Evolutionary conservation across 2,888 invertebrate genomes (phyloP).

Genomic region (Ornithoptera priamus): DNA sequence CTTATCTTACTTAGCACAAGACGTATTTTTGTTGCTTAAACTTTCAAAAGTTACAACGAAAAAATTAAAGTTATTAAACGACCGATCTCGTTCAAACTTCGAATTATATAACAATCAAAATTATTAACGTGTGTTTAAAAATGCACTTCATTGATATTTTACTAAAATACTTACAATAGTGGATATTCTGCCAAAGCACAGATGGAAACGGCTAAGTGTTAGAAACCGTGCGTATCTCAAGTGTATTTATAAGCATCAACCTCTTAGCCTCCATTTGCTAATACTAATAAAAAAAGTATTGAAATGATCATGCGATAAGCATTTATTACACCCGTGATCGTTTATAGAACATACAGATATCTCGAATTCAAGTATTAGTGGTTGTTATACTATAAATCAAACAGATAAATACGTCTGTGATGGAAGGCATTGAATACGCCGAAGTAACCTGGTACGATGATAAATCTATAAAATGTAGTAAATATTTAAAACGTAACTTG

Average conservation of each 20-base stretch:
- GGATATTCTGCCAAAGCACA: neutral
- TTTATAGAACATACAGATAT: conserved; percentile 14
- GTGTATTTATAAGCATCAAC: conserved; percentile 22
- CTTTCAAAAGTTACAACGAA: neutral
- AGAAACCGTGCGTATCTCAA: neutral
- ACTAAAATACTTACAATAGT: neutral
- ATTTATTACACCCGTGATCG: conserved; percentile 15
- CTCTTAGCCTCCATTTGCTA: conserved; percentile 22
- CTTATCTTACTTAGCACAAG: too few species aligned
- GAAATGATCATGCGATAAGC: conserved; percentile 3
- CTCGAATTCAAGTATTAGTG: conserved; percentile 6
- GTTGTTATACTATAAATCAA: conserved; percentile 17
- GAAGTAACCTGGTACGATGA: conserved; percentile 2
- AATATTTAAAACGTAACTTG: neutral
- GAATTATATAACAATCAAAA: neutral
- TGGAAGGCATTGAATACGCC: neutral
- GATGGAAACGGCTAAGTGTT: neutral
- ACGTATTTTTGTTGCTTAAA: neutral
- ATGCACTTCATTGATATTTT: neutral
- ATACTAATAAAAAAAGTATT: conserved; percentile 7
- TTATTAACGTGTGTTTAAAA: too few species aligned
- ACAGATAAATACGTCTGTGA: conserved; percentile 8
- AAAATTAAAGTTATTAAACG: neutral
- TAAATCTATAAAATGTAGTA: conserved; percentile 10
- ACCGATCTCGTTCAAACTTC: neutral